These are phyloP conservation scores for Trichechus manatus DNA, from an alignment of 2,113 vertebrate species.

Conservation along the genomic window DNA sequence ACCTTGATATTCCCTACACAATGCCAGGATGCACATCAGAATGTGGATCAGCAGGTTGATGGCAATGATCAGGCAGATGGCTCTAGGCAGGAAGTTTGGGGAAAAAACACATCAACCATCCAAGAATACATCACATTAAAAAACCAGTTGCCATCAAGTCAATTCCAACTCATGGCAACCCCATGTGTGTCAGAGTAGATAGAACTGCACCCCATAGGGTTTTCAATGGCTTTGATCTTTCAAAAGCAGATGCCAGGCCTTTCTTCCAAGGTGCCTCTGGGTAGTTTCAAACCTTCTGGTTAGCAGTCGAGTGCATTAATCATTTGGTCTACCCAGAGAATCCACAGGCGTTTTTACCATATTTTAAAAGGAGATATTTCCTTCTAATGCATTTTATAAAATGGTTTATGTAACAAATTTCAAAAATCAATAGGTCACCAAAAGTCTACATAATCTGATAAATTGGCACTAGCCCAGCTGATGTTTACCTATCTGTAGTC, in stretches of 20 bases:
- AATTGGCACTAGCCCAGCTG: not conserved
- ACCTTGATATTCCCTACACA: not conserved
- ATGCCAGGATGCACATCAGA: not conserved
- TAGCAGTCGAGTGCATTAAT: too few relatives aligned
- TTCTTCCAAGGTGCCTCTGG: too few relatives aligned
- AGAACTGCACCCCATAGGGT: too few relatives aligned
- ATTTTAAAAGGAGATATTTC: not conserved
- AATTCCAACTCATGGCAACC: too few relatives aligned
- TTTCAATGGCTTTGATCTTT: too few relatives aligned
- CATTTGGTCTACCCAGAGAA: too few relatives aligned
- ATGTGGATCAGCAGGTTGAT: not conserved
- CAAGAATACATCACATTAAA: not conserved
- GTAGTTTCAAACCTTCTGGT: too few relatives aligned
- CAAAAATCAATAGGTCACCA: not conserved
- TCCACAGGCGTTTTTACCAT: not conserved
- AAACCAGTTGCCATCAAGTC: too few relatives aligned
- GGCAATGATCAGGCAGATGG: not conserved
- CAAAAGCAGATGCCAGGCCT: too few relatives aligned
- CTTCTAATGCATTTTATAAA: not conserved
- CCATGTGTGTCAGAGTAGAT: too few relatives aligned
- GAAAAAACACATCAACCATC: not conserved
- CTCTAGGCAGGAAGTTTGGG: not conserved
- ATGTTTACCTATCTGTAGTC: not conserved
- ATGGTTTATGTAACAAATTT: not conserved
- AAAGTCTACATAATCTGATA: not conserved